Evolutionary conservation across 2,797 vertebrate genomes (phyloP).

Genomic region (Melanotaenia pygmaea): DNA sequence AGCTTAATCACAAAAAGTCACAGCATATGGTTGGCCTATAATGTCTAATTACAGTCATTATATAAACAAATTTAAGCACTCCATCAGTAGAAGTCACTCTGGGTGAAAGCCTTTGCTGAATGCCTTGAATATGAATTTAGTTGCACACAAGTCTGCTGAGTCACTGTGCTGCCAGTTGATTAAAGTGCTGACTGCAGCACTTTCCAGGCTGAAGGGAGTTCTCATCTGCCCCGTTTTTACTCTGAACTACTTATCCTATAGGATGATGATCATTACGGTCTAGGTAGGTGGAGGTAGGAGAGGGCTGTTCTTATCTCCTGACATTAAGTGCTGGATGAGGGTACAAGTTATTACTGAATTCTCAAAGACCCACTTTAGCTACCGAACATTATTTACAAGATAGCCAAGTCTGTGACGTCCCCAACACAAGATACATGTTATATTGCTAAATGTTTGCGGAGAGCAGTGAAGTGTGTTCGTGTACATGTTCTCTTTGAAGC

Average conservation of each 20-base stretch:
- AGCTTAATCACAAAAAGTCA: constrained; percentile 7
- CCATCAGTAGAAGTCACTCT: constrained; percentile 19
- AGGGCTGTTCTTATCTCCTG: constrained; percentile 7
- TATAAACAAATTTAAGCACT: constrained; percentile 30
- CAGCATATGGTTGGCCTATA: neutral
- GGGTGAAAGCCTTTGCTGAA: constrained; percentile 21
- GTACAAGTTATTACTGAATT: neutral
- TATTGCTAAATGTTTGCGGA: neutral
- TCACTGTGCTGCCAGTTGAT: constrained; percentile 26
- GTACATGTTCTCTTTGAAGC: constrained; percentile 23
- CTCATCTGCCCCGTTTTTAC: constrained; percentile 4
- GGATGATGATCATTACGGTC: neutral
- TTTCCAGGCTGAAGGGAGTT: neutral
- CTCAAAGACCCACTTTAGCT: neutral
- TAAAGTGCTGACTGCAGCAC: constrained; percentile 24
- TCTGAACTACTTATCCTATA: constrained; percentile 18
- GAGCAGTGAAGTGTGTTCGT: neutral
- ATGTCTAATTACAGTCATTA: constrained; percentile 30
- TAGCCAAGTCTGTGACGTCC: neutral
- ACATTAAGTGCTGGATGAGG: neutral
- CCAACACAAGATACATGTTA: neutral
- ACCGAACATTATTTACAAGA: neutral
- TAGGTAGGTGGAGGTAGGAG: neutral
- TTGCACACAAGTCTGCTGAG: constrained; percentile 37
- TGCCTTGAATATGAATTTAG: constrained; percentile 44